A percentile compares a stretch with the other conserved stretches of the same genome.
Conservation (phyloP, 2,797 vertebrate genomes). For the Protonibea diacanthus region DNA sequence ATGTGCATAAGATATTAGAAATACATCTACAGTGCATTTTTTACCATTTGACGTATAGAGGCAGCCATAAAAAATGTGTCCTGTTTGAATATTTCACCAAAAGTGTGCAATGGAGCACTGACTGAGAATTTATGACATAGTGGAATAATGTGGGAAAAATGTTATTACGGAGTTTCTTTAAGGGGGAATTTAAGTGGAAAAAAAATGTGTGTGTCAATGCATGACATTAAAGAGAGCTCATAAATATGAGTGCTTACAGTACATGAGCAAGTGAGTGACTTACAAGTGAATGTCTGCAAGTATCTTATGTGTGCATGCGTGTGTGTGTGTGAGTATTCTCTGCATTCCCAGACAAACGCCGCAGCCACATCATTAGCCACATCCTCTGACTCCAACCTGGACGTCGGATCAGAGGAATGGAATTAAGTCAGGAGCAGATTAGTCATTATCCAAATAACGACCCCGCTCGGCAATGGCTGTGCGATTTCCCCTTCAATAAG, state of each 20-base stretch:
- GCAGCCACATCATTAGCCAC: constrained; percentile 77
- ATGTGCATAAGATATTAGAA: not conserved
- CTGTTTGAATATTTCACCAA: constrained; percentile 5
- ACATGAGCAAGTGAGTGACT: constrained; percentile 49
- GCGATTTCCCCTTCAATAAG: constrained; percentile 80
- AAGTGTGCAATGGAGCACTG: constrained; percentile 3
- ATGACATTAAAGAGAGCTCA: constrained; percentile 23
- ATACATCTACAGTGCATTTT: not conserved
- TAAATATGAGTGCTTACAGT: constrained; percentile 42
- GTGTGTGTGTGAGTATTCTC: constrained; percentile 9
- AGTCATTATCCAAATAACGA: constrained; percentile 81
- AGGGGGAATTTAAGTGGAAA: not conserved
- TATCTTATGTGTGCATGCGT: constrained; percentile 7
- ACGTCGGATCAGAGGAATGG: constrained; percentile 72
- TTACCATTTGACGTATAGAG: not conserved
- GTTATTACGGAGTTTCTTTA: not conserved
- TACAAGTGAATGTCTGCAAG: constrained; percentile 39
- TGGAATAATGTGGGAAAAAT: constrained; percentile 10
- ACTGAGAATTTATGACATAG: constrained; percentile 2
- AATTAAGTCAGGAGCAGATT: constrained; percentile 74
- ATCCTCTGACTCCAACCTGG: constrained; percentile 75
- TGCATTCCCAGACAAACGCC: constrained; percentile 61
- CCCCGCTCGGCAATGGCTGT: constrained; percentile 63
- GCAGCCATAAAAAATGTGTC: not conserved
- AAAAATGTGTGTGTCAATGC: constrained; percentile 32